Evolutionary conservation across 2,113 vertebrate genomes (phyloP), one percentile per base, ranked within the genome.

Genomic region (Osmerus eperlanus): DNA sequence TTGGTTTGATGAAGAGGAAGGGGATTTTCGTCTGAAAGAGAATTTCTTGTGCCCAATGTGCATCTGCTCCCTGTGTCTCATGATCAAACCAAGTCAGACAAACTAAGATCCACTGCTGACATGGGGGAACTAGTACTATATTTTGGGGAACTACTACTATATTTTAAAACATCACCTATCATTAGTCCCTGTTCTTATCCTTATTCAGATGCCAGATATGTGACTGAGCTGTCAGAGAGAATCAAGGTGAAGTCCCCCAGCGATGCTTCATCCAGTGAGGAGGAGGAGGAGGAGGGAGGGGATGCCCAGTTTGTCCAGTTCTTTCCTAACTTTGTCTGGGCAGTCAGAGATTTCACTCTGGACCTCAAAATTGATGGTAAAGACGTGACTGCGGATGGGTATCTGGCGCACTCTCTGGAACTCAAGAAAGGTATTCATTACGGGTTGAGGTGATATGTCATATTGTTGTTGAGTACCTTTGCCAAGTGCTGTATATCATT

Each of bases 261-360:
- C 21, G 1, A 1, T 0, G 12, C 25, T 9, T 54, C 58, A 32
- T 51, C 68, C 29, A 16, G 15, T n/a, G 78, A 80, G n/a, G 58
- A 59, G 2, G 47, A 56, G 18, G 68, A 68, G 13, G 59, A 56
- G n/a, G 69, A 52, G 1, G 13, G 53, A 15, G 74, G 72, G 0
- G 74, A 83, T 6, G 76, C 68, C 0, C 69, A 88, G 4, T 90
- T 89, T 67, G 67, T 77, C 7, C 63, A 70, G 25, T 87, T 88
- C 74, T 92, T 92, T 67, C 91, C 91, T 28, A 74, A 83, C 2
- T 90, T 92, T 59, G 59, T 92, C 11, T 90, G 89, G 89, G 62
- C 75, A n/a, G 78, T 91, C 19, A 84, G 88, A 14, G 91, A 92
- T 74, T 91, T 92, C 72, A 72, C 3, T 0, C 58, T 91, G 19